Base-by-base conservation (phyloP, 2,113 vertebrate genomes). In the Andinoacara biseriatus region DNA sequence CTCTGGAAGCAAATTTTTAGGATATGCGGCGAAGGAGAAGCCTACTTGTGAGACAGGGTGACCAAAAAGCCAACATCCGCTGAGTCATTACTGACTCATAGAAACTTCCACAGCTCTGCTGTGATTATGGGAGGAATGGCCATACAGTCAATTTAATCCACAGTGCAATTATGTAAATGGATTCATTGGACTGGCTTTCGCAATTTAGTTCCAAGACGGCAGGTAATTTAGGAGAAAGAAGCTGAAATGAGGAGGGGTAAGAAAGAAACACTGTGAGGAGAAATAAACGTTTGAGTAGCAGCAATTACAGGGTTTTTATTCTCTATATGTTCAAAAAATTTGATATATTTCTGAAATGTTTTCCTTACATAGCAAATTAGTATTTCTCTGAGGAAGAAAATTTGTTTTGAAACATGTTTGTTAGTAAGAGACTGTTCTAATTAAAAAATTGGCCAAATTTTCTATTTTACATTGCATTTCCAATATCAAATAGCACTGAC, bases 151-250 rank as follows among this genome's bases (percentile, higher is more conserved):
- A 84, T 88, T 86, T 84, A 89, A 91, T 74, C 74, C 69, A 81
- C 58, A 58, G 78, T 85, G 88, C 85, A 94, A 94, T 94, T 91
- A 94, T 94, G 92, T 80, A 92, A 89, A 94, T 93, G 78, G 74
- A 15, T 5, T 83, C 62, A 89, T 57, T 94, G 90, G 89, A 92
- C 76, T 80, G 60, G 81, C 74, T 90, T 80, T 74, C 91, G 84
- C 52, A 88, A 87, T 92, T 90, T 79, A 85, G 79, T 61, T 89
- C 77, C 87, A 83, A 82, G 85, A 89, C 46, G 31, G 63, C 69
- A 86, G 76, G 72, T 74, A 93, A 94, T 95, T 92, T 91, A 69
- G 24, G 29, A 69, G 17, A 46, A 65, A 62, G 9, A 57, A 63
- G 65, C 4, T 69, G n/a, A 72, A 81, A 83, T 57, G 29, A 78